These are phyloP conservation scores for Polylopha cassiicola DNA, from an alignment of 2,888 invertebrate species.

Conservation along the genomic window DNA sequence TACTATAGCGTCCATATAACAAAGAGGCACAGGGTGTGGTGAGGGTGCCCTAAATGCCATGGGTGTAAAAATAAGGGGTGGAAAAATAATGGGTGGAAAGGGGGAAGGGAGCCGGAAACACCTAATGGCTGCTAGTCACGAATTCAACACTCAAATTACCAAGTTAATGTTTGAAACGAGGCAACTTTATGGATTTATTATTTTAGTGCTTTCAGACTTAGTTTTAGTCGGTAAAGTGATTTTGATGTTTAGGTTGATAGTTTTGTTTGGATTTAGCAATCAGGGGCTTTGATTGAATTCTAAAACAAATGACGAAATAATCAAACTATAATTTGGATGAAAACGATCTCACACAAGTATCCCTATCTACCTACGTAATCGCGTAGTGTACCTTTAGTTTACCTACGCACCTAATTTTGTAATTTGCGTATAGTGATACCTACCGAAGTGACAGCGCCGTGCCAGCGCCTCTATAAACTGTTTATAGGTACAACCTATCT, in stretches of 20 bases:
- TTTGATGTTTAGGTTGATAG: too few relatives aligned
- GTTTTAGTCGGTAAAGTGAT: too few relatives aligned
- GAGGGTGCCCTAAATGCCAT: conserved; percentile 48
- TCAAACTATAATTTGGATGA: too few relatives aligned
- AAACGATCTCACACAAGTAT: too few relatives aligned
- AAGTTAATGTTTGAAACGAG: conserved; percentile 33
- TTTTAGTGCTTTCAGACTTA: conserved; percentile 16
- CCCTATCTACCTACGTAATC: too few relatives aligned
- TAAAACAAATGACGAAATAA: too few relatives aligned
- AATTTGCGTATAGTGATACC: too few relatives aligned
- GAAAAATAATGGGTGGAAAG: conserved; percentile 34
- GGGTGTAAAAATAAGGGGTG: conserved; percentile 32
- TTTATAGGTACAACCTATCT: too few relatives aligned
- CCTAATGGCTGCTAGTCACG: conserved; percentile 69
- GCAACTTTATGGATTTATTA: conserved; percentile 23
- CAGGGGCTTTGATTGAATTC: too few relatives aligned
- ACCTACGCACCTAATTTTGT: background rate
- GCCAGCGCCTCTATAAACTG: too few relatives aligned
- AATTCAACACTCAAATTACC: conserved; percentile 51
- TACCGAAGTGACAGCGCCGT: too few relatives aligned
- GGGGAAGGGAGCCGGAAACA: conserved; percentile 45
- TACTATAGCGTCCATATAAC: conserved; percentile 27
- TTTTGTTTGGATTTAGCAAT: too few relatives aligned
- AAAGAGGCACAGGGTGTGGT: conserved; percentile 38
- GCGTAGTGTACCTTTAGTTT: background rate